Conservation (phyloP, 1,140 invertebrate species). For the Drosophila takahashii region DNA sequence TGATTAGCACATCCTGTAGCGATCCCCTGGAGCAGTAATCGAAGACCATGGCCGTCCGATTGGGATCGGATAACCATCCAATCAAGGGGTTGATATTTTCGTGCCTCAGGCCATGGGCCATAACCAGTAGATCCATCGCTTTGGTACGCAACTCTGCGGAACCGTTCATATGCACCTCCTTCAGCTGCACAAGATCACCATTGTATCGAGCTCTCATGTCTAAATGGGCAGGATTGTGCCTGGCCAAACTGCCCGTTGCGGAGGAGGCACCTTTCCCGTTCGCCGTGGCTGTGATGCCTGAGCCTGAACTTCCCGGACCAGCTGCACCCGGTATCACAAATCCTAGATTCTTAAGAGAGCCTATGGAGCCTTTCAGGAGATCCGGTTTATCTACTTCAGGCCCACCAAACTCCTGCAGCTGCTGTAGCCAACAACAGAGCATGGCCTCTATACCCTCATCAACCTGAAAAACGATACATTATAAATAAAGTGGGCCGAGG, state of each 20-base stretch:
- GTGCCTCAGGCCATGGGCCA: slow-evolving; percentile 93
- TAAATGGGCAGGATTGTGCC: slow-evolving; percentile 87
- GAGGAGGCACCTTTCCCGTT: slow-evolving; percentile 83
- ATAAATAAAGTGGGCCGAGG: not conserved
- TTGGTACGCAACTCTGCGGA: slow-evolving; percentile 91
- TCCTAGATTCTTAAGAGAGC: slow-evolving; percentile 87
- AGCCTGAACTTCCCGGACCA: slow-evolving; percentile 84
- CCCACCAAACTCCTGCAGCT: slow-evolving; percentile 91
- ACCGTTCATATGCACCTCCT: slow-evolving; percentile 87
- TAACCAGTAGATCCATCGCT: slow-evolving; percentile 91
- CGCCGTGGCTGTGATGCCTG: slow-evolving; percentile 78
- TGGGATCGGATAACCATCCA: slow-evolving; percentile 90
- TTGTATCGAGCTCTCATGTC: slow-evolving; percentile 92
- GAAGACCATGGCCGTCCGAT: slow-evolving; percentile 90
- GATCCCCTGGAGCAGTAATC: slow-evolving; percentile 94
- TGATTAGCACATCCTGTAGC: slow-evolving; percentile 94
- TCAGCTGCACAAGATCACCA: slow-evolving; percentile 94
- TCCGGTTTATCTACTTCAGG: slow-evolving; percentile 93
- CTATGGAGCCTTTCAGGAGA: slow-evolving; percentile 90
- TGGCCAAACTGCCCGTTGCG: slow-evolving; percentile 87
- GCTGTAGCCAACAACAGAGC: slow-evolving; percentile 92
- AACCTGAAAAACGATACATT: slow-evolving; percentile 85
- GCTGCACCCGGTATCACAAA: slow-evolving; percentile 84
- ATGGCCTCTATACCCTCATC: slow-evolving; percentile 93
- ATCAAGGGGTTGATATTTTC: slow-evolving; percentile 95